Conservation (phyloP, 2,888 invertebrate species). For the Atrina japonica region DNA sequence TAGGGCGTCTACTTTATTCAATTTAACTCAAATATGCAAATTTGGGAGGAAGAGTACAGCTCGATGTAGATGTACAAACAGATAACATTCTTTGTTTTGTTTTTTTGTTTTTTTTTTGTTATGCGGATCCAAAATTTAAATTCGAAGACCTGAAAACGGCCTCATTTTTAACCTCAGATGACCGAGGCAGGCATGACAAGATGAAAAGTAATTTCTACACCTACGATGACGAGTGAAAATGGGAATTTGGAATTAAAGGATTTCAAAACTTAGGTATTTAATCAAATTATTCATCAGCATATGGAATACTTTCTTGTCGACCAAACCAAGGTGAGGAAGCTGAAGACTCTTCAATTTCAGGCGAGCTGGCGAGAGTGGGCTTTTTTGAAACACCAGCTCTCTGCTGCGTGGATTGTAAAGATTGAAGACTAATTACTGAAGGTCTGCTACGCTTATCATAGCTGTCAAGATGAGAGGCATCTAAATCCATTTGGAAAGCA, state of each 20-base stretch:
- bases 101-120: too few relatives aligned
- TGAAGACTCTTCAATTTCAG: slow-evolving; percentile 71
- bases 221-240: too few relatives aligned
- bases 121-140: too few relatives aligned
- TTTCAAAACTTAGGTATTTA: slow-evolving; percentile 2
- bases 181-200: too few relatives aligned
- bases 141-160: too few relatives aligned
- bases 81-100: too few relatives aligned
- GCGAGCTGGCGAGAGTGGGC: slow-evolving; percentile 75
- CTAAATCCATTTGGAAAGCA: slow-evolving; percentile 89
- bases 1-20: too few relatives aligned
- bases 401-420: slow-evolving; percentile 69
- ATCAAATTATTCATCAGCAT: slow-evolving; percentile 67
- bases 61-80: too few relatives aligned
- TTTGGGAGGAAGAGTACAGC: too few relatives aligned
- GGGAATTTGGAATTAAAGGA: neutral
- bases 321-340: slow-evolving; percentile 66
- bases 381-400: slow-evolving; percentile 68
- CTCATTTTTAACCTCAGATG: too few relatives aligned
- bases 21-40: too few relatives aligned
- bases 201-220: too few relatives aligned
- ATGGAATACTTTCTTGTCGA: slow-evolving; percentile 76
- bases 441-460: slow-evolving; percentile 79
- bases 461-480: slow-evolving; percentile 83
- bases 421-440: slow-evolving; percentile 79